A percentile compares a stretch with the other conserved stretches of the same genome.
These are phyloP conservation scores for Scomberomorus guttatus DNA, from an alignment of 2,797 vertebrate species.

Conservation along the genomic window DNA sequence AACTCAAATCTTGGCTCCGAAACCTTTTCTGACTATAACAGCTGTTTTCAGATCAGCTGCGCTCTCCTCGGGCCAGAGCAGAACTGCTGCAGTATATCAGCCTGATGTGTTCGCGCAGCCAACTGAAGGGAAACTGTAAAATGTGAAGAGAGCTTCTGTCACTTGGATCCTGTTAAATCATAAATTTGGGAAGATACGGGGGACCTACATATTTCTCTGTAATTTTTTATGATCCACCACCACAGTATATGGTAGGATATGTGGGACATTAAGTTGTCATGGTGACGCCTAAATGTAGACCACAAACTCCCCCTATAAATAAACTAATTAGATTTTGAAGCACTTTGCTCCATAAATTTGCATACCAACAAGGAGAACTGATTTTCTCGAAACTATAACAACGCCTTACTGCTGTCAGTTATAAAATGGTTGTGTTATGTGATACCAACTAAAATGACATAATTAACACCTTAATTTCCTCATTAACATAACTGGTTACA, in stretches of 20 bases:
- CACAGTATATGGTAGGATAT: not conserved
- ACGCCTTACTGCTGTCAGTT: not conserved
- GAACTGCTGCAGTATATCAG: not conserved
- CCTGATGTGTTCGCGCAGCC: slow-evolving; percentile 11
- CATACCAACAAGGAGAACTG: not conserved
- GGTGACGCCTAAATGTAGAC: slow-evolving; percentile 11
- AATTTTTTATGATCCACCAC: not conserved
- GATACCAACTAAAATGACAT: not conserved
- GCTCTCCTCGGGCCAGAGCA: slow-evolving; percentile 22
- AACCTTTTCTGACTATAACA: slow-evolving; percentile 24
- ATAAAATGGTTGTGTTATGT: not conserved
- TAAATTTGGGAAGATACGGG: not conserved
- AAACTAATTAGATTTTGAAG: not conserved
- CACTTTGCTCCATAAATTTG: slow-evolving; percentile 13
- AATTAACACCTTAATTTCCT: not conserved
- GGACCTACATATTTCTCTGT: slow-evolving; percentile 9
- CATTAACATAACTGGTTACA: not conserved
- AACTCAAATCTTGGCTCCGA: slow-evolving; percentile 20
- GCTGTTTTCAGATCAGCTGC: slow-evolving; percentile 54
- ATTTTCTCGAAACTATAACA: not conserved
- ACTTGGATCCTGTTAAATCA: not conserved
- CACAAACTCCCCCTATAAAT: slow-evolving; percentile 13
- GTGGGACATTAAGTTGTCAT: slow-evolving; percentile 33
- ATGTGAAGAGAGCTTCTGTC: slow-evolving; percentile 23
- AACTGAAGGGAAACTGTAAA: slow-evolving; percentile 12